Base-by-base conservation (phyloP, 2,113 vertebrate species). In the Misgurnus anguillicaudatus region DNA sequence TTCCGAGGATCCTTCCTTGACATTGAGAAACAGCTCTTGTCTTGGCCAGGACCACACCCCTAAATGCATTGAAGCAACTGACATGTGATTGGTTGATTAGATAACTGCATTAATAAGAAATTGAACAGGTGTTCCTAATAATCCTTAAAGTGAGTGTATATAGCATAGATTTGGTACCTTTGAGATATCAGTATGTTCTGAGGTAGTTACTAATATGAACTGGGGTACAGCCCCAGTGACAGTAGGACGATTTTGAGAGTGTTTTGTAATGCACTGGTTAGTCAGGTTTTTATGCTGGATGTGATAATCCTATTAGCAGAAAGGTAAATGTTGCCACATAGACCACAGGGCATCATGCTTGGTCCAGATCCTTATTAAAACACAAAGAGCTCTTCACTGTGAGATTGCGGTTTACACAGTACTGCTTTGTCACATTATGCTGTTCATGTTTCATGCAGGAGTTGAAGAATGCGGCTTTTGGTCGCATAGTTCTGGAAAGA, bases 401-500 rank as follows among this genome's bases (percentile, higher is more conserved):
- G 47, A 10, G 41, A 48, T 10, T 48, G 51, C 14, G 36, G 31
- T 41, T 13, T 19, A 57, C 6, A 41, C 36, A 57, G n/a, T n/a
- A n/a, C 21, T 39, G 31, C 9, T 71, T 24, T 39, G 31, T 38
- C 31, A 39, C 39, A 9, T 55, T 38, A 38, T 41, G 51, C n/a
- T 86, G 75, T 89, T 55, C 13, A 31, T 42, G 64, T 42, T 17
- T 48, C 21, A 80, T 42, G 53, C 83, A 99, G 98, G 96, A 99
- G 87, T 96, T 99, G 83, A 96, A 99, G 90, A 96, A 95, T 16
- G 97, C 97, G 7, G 94, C 95, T 53, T 88, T 99, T 73, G 92
- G 94, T 68, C 95, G 97, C 81, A 91, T 99, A 85, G 95, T 98
- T 87, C 94, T 99, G 72, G 96, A 99, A 83, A 93, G 96, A 65